These are phyloP conservation scores for Rhagologus leucostigma DNA, from an alignment of 2,113 vertebrate genomes.

Conservation along the genomic window DNA sequence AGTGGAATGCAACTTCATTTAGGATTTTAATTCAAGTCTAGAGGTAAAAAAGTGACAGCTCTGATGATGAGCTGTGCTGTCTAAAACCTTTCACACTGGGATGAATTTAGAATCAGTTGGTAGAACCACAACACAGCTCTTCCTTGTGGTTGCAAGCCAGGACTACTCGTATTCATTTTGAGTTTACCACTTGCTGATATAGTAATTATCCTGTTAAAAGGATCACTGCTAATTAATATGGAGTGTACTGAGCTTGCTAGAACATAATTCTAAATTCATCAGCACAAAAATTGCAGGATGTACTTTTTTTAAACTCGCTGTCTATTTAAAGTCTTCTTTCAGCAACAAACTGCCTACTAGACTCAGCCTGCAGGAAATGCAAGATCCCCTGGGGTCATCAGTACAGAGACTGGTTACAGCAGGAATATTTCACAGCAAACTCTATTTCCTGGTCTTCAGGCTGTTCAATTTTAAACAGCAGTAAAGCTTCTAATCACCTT, in stretches of 20 bases:
- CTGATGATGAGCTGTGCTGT: neutral
- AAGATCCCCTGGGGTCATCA: neutral
- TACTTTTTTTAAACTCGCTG: neutral
- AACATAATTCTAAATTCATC: conserved; percentile 36
- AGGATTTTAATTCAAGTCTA: neutral
- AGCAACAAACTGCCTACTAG: neutral
- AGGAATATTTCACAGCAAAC: conserved; percentile 4
- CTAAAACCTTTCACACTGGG: neutral
- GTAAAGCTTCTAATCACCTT: neutral
- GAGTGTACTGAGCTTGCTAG: neutral
- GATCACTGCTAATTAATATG: conserved; percentile 45
- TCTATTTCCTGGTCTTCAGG: neutral
- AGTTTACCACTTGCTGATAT: conserved; percentile 20
- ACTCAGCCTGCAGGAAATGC: conserved; percentile 11
- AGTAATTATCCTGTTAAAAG: conserved; percentile 33
- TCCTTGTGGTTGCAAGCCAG: neutral
- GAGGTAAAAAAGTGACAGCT: neutral
- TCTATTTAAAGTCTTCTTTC: conserved; percentile 23
- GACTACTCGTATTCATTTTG: neutral
- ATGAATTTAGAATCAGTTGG: neutral
- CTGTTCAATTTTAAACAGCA: conserved; percentile 6
- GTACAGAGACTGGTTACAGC: neutral
- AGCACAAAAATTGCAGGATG: conserved; percentile 2
- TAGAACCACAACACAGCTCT: neutral
- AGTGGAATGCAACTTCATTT: neutral